Base-by-base conservation (phyloP, 2,113 vertebrate species). In the Ammodytes dubius region DNA sequence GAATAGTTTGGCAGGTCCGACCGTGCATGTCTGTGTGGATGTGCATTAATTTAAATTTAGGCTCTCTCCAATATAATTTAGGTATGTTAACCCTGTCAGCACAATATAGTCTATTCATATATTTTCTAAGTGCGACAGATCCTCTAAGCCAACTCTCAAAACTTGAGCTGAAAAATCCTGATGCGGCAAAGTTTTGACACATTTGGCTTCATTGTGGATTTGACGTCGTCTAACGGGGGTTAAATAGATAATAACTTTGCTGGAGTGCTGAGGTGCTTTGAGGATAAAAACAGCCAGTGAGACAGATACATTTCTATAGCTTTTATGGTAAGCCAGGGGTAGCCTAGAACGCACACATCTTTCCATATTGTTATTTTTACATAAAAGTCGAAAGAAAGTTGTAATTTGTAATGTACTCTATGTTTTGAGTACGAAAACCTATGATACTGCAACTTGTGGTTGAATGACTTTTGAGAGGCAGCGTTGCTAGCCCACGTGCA, bases 181-280 rank as follows among this genome's bases (percentile, higher is more conserved):
- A 81, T 60, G 39, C 50, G 63, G 60, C 61, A 72, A 58, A 74
- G 70, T 70, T 83, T 82, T 57, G 54, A 68, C 57, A 53, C 37
- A 19, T 57, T 67, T 76, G 42, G 47, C 19, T 73, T 60, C 27
- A 50, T 50, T 4, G 4, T 57, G 27, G 70, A 81, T 82, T 65
- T 35, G 17, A 40, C 56, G 50, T 8, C 64, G 47, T 70, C 77
- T 76, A 35, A 65, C 45, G 27, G 37, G 60, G 17, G 65, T 79
- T 70, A 67, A 72, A 78, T 12, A 71, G 12, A 68, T 67, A 66
- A 71, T 27, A 59, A 67, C 9, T 39, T 19, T 56, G 12, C 15
- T 0, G 6, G 73, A 71, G 45, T 40, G 17, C 19, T 63, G 37
- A 53, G 60, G 66, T 53, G 19, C n/a, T 42, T 70, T 40, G 12